phyloP scores from a whole-genome alignment of 2,113 vertebrate genomes.

The Aythya baeri region DNA sequence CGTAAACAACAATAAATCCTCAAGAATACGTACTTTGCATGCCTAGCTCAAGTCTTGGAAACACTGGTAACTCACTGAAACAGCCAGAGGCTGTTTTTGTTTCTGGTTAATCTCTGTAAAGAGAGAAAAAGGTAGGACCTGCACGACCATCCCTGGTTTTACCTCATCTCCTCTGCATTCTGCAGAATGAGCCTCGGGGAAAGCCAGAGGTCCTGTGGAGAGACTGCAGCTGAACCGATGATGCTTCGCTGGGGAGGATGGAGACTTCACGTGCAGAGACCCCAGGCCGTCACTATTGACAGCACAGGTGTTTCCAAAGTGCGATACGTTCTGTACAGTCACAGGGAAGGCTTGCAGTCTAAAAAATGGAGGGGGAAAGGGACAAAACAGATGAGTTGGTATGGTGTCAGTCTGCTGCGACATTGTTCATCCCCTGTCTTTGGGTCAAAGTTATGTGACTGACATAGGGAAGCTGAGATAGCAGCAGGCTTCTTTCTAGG shows the following conservation, averaged over 20 bases:
- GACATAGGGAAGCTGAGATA: background rate
- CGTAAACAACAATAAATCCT: slow-evolving; percentile 7
- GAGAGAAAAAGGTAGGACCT: background rate
- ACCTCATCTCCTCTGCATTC: background rate
- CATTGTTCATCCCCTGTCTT: background rate
- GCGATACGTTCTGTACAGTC: background rate
- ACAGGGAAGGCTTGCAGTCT: background rate
- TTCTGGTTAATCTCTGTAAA: background rate
- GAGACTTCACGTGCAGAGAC: background rate
- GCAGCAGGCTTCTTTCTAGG: background rate
- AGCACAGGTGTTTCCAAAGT: background rate
- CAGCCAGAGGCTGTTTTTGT: background rate
- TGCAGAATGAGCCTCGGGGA: background rate
- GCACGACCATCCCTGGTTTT: background rate
- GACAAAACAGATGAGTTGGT: background rate
- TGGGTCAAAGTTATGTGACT: background rate
- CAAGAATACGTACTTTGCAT: background rate
- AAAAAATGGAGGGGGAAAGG: background rate
- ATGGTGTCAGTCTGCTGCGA: background rate
- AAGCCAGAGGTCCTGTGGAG: background rate
- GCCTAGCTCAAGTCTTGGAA: background rate
- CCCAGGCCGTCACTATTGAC: background rate
- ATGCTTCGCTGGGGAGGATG: background rate
- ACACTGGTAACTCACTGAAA: background rate
- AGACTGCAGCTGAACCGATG: background rate